phyloP scores from a whole-genome alignment of 1,140 invertebrate species.

The Ctenoplectra terminalis region DNA sequence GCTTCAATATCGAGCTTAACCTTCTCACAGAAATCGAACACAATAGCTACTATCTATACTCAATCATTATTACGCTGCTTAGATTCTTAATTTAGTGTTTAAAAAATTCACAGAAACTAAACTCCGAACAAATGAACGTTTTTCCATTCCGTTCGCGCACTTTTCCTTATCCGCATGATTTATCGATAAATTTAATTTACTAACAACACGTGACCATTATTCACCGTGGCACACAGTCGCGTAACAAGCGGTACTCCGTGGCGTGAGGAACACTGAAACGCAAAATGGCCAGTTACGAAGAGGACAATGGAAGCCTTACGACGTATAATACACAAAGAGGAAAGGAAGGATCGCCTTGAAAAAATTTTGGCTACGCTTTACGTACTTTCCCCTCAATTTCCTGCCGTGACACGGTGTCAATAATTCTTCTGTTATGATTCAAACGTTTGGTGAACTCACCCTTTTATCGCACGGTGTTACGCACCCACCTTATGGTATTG shows the following conservation, averaged over 20 bases:
- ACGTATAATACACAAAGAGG: constrained; percentile 16
- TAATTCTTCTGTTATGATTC: not conserved
- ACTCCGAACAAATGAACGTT: not conserved
- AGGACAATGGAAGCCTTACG: constrained; percentile 51
- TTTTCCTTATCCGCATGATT: constrained; percentile 55
- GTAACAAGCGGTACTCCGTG: constrained; percentile 46
- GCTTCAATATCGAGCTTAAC: too few species aligned
- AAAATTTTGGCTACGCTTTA: constrained; percentile 5
- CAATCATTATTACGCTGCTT: not conserved
- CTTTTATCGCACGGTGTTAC: not conserved
- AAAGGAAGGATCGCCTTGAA: not conserved
- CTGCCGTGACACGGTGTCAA: not conserved
- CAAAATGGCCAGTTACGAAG: constrained; percentile 20
- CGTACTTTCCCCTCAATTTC: not conserved
- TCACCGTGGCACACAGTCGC: constrained; percentile 9
- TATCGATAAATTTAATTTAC: constrained; percentile 59
- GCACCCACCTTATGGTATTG: not conserved
- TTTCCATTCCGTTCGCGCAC: constrained; percentile 15
- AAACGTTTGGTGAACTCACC: not conserved
- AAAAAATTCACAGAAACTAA: constrained; percentile 7
- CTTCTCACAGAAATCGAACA: not conserved
- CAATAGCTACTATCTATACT: not conserved
- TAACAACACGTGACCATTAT: constrained; percentile 40
- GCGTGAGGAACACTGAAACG: constrained; percentile 2
- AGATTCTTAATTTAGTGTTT: not conserved